Conservation (phyloP, 2,797 vertebrate species). For the Arrhamphus sclerolepis region DNA sequence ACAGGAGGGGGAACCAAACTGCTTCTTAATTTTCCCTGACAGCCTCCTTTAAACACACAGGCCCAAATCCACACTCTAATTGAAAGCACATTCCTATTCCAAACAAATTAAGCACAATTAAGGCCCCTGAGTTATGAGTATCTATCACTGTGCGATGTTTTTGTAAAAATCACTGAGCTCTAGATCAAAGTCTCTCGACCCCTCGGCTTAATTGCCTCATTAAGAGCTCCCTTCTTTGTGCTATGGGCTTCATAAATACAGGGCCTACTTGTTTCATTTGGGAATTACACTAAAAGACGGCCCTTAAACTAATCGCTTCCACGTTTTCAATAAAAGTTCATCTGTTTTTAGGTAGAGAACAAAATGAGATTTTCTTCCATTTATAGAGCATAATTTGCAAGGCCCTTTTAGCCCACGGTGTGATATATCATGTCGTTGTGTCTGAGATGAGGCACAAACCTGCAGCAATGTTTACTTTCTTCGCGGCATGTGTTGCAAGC, state of each 20-base stretch:
- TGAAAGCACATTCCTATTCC: constrained; percentile 99
- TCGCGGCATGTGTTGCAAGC: constrained; percentile 54
- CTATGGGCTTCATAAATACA: constrained; percentile 93
- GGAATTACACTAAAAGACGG: constrained; percentile 95
- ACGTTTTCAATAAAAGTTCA: constrained; percentile 88
- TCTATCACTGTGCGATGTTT: constrained; percentile 98
- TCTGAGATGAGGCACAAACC: constrained; percentile 67
- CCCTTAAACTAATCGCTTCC: constrained; percentile 98
- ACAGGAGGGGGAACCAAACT: constrained; percentile 88
- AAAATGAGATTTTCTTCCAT: constrained; percentile 78
- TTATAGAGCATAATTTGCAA: constrained; percentile 62
- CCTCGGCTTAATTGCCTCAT: constrained; percentile 98
- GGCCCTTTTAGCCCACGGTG: constrained; percentile 65
- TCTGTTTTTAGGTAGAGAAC: constrained; percentile 82
- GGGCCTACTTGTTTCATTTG: constrained; percentile 91
- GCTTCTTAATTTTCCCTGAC: constrained; percentile 99
- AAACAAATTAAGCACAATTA: constrained; percentile 99
- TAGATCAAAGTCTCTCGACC: constrained; percentile 97
- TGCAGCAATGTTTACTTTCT: constrained; percentile 66
- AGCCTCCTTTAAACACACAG: constrained; percentile 94
- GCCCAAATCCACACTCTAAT: constrained; percentile 92
- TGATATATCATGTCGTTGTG: constrained; percentile 77
- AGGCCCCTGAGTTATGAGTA: constrained; percentile 99
- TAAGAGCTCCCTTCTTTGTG: constrained; percentile 88
- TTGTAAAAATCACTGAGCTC: constrained; percentile 98